Conservation (phyloP, 2,888 invertebrate genomes). For the Geophilus truncorum region DNA sequence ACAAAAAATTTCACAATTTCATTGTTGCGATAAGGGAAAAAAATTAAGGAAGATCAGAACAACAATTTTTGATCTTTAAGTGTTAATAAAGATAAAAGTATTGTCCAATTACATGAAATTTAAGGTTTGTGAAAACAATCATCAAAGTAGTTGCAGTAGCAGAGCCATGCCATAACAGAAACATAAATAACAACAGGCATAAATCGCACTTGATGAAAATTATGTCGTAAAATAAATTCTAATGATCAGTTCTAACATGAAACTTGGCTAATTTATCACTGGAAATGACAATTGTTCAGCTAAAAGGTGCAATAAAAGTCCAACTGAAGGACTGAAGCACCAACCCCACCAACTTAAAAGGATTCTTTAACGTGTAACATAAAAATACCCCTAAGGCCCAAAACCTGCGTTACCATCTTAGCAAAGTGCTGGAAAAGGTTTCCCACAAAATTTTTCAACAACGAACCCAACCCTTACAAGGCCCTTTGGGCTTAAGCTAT, state of each 20-base stretch:
- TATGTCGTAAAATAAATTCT: background rate
- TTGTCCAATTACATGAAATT: background rate
- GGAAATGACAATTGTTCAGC: background rate
- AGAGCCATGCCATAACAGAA: background rate
- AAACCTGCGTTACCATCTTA: conserved; percentile 1
- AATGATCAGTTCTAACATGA: background rate
- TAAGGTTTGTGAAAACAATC: background rate
- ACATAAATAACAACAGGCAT: background rate
- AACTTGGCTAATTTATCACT: background rate
- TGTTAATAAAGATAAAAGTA: background rate
- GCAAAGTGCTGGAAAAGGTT: conserved; percentile 9
- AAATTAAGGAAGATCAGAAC: no score
- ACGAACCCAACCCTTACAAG: background rate
- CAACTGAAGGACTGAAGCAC: background rate
- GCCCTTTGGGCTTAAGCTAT: conserved; percentile 7
- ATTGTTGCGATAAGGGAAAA: no score
- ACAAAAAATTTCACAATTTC: no score
- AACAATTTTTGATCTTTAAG: no score
- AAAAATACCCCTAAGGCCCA: background rate
- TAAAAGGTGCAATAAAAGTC: background rate
- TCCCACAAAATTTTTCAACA: background rate
- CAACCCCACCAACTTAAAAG: background rate
- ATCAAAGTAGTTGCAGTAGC: background rate
- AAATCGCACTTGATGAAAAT: background rate
- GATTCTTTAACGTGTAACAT: conserved; percentile 3